phyloP scores from a whole-genome alignment of 2,888 invertebrate genomes.

The Tipula lateralis region DNA sequence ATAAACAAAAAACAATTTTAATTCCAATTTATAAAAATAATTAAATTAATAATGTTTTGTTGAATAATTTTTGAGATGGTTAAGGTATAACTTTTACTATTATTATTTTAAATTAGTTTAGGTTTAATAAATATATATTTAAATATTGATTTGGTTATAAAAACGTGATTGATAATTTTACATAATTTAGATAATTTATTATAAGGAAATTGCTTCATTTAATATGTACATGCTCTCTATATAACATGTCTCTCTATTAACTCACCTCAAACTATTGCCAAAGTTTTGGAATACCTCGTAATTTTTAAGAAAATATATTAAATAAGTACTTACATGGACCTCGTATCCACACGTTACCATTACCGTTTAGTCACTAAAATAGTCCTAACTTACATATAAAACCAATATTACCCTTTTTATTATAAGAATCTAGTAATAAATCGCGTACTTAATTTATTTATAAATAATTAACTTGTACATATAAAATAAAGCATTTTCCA shows the following conservation, averaged over 20 bases:
- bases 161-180: not conserved
- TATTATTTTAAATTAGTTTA: not conserved
- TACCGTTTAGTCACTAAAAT: not conserved
- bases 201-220: not conserved
- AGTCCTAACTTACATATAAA: not conserved
- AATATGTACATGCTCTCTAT: not conserved
- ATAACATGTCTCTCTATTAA: not conserved
- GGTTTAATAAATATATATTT: not conserved
- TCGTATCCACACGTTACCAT: not conserved
- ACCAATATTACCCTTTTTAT: not conserved
- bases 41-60: slow-evolving; percentile 12
- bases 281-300: not conserved
- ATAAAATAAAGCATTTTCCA: not conserved
- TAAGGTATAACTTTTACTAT: not conserved
- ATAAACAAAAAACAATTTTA: not conserved
- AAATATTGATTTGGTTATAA: not conserved
- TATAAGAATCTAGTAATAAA: not conserved
- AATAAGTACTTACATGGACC: not conserved
- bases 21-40: not conserved
- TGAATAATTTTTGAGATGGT: not conserved
- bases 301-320: not conserved
- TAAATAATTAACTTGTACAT: not conserved
- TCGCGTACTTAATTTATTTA: not conserved
- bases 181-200: not conserved
- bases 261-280: not conserved